A percentile compares a stretch with the other conserved stretches of the same genome.
phyloP scores from a whole-genome alignment of 2,888 invertebrate genomes.

The Ichneumoninae sp. region DNA sequence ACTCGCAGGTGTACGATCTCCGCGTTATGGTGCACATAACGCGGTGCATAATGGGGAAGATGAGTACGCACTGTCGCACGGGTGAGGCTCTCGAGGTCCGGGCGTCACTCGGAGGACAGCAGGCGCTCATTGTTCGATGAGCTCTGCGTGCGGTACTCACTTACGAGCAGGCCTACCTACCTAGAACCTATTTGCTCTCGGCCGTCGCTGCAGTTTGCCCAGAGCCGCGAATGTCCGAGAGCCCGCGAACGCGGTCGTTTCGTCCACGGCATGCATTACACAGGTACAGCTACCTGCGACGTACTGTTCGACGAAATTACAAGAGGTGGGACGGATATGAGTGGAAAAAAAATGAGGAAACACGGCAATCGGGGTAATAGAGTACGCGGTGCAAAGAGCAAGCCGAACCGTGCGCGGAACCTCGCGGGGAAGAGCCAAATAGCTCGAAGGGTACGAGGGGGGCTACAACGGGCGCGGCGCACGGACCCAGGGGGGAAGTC shows the following conservation, averaged over 20 bases:
- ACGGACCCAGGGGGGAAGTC: slow-evolving; percentile 58
- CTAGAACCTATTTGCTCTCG: slow-evolving; percentile 14
- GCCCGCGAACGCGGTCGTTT: slow-evolving; percentile 30
- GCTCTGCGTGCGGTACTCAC: background rate
- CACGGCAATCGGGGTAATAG: slow-evolving; percentile 12
- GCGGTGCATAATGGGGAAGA: background rate
- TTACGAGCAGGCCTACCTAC: background rate
- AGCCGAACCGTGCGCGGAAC: slow-evolving; percentile 1
- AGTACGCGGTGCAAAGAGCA: slow-evolving; percentile 29
- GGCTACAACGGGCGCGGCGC: slow-evolving; percentile 4
- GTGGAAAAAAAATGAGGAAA: slow-evolving; percentile 43
- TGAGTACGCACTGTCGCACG: background rate
- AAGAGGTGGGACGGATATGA: slow-evolving; percentile 19
- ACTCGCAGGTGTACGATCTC: background rate
- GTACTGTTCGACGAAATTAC: slow-evolving; percentile 8
- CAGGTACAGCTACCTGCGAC: slow-evolving; percentile 5
- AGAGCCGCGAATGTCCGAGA: slow-evolving; percentile 37
- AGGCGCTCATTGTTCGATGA: slow-evolving; percentile 14
- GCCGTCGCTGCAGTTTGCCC: background rate
- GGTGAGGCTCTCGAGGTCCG: background rate
- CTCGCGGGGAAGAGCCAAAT: slow-evolving; percentile 50
- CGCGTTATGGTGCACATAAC: slow-evolving; percentile 7
- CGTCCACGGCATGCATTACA: slow-evolving; percentile 1
- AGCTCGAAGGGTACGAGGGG: slow-evolving; percentile 54
- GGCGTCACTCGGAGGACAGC: background rate